Evolutionary conservation across 2,113 vertebrate genomes (phyloP), one percentile per base, ranked within the genome.

Genomic region (Poeciliopsis turrubarensis): DNA sequence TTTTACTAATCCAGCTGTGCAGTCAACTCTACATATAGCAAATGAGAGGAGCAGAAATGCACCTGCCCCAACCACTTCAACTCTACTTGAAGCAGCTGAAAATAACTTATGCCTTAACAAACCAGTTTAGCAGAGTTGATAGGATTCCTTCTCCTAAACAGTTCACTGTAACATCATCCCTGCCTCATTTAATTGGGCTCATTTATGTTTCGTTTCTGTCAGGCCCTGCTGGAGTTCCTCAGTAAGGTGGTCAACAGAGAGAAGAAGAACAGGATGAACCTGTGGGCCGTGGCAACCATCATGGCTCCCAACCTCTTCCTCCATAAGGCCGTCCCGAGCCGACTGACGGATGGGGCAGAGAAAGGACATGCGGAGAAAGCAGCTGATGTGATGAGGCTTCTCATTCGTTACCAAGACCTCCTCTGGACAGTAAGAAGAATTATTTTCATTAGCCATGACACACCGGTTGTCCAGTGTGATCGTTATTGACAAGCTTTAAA

Each of bases 281-380:
- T 98, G 73, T 97, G 97, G 96, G 97, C 96, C 0, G 96, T 98
- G 30, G 96, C 97, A 68, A 97, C 95, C 8, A 97, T 97, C 82
- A 97, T 97, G 93, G 96, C 95, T 30, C 96, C 97, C 1, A 97
- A 97, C 91, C 96, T 98, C 68, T 97, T 97, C 89, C 93, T 97
- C 85, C 96, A 96, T 83, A 96, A 95, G 73, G 95, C 95, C 9
- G 86, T 94, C 26, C 85, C 92, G n/a, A 95, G 90, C 87, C 94
- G 94, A 67, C 93, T 96, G 80, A 93, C 94, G 0, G 95, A 96
- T 67, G 96, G 94, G 6, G 88, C 94, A 30, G 96, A 96, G 91
- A 97, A 96, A 69, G 96, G 96, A 70, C 94, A 96, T 65, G 96
- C 94, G 0, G 96, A 97, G 89, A 95, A 95, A 11, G 96, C 96